These are phyloP conservation scores for Mechanitis mazaeus DNA, from an alignment of 2,888 invertebrate species.

Conservation along the genomic window DNA sequence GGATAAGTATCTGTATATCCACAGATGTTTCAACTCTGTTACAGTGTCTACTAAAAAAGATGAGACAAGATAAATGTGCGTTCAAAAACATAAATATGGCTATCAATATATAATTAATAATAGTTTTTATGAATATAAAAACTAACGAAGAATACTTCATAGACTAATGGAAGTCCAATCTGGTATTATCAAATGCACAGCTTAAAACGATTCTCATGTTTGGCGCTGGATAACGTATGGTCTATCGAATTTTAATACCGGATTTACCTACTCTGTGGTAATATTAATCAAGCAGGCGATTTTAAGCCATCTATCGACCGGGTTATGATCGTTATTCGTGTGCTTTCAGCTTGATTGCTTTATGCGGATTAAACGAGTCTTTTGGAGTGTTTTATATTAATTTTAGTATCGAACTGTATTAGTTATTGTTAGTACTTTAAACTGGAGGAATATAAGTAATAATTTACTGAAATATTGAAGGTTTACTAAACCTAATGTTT, in stretches of 20 bases:
- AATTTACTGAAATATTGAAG: background rate
- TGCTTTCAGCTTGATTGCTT: slow-evolving; percentile 14
- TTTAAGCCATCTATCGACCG: slow-evolving; percentile 45
- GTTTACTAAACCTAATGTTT: background rate
- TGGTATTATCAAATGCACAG: slow-evolving; percentile 41
- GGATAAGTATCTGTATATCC: too few species aligned
- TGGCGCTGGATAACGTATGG: slow-evolving; percentile 59
- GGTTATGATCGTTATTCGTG: slow-evolving; percentile 27
- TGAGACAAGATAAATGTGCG: too few species aligned
- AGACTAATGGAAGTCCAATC: slow-evolving; percentile 1
- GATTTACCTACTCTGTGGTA: slow-evolving; percentile 57
- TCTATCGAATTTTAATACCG: slow-evolving; percentile 67
- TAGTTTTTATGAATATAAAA: background rate
- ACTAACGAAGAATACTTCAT: background rate
- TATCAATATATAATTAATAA: too few species aligned
- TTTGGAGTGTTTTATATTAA: slow-evolving; percentile 9
- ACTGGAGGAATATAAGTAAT: background rate
- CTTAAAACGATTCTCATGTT: slow-evolving; percentile 70
- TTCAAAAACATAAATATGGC: too few species aligned
- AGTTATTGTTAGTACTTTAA: slow-evolving; percentile 2
- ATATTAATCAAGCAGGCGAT: slow-evolving; percentile 46
- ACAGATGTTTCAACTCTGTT: too few species aligned
- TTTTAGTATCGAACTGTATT: slow-evolving; percentile 2
- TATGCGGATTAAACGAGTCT: slow-evolving; percentile 12
- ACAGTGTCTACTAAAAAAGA: too few species aligned